Evolutionary conservation across 2,888 invertebrate species (phyloP).

Genomic region (Sepiola atlantica): DNA sequence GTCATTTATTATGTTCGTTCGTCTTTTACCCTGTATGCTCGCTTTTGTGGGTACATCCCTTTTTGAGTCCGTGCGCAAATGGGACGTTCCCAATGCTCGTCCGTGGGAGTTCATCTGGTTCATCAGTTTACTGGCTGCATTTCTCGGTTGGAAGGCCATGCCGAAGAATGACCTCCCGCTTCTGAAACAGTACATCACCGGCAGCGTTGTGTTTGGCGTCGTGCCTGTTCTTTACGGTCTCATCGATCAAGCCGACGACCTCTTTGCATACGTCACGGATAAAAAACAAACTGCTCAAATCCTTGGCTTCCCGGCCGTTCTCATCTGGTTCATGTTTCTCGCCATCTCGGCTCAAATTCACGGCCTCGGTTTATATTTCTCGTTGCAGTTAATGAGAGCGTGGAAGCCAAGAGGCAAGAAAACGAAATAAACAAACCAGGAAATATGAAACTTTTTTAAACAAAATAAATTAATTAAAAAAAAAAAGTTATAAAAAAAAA

Average conservation of each 20-base stretch:
- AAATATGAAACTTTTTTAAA: not conserved
- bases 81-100: conserved; percentile 86
- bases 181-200: conserved; percentile 78
- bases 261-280: conserved; percentile 85
- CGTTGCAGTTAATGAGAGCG: conserved; percentile 67
- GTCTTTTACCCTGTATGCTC: conserved; percentile 91
- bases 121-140: conserved; percentile 86
- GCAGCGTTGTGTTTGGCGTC: conserved; percentile 85
- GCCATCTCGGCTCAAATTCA: conserved; percentile 87
- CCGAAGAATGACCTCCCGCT: conserved; percentile 84
- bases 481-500: not conserved
- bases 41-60: conserved; percentile 95
- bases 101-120: conserved; percentile 97
- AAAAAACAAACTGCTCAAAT: conserved; percentile 78
- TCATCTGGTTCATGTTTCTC: conserved; percentile 94
- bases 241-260: conserved; percentile 87
- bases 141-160: conserved; percentile 89
- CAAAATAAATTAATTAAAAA: not conserved
- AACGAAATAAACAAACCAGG: conserved; percentile 35
- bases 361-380: conserved; percentile 70
- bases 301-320: conserved; percentile 85
- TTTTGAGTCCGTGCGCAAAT: conserved; percentile 89
- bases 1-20: conserved; percentile 91
- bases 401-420: conserved; percentile 67
- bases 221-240: conserved; percentile 88